Evolutionary conservation across 2,113 vertebrate genomes (phyloP).

Genomic region (Microcebus murinus): DNA sequence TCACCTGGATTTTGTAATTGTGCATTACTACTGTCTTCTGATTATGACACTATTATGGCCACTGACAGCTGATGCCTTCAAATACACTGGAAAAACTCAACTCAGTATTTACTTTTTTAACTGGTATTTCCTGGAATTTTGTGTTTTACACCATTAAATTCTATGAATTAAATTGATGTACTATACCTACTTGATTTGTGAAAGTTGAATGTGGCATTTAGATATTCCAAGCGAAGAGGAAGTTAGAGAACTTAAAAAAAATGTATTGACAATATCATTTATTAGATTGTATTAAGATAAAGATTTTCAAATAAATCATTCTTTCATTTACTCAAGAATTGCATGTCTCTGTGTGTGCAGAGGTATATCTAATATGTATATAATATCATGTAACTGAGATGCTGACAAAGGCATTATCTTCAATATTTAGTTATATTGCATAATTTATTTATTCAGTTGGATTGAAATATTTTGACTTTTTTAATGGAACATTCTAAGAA

Average conservation of each 20-base stretch:
- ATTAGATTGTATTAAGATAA: neutral
- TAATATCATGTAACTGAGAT: neutral
- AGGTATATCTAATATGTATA: neutral
- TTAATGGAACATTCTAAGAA: neutral
- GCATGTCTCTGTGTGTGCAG: neutral
- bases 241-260: neutral
- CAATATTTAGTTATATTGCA: neutral
- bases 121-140: neutral
- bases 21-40: neutral
- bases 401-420: neutral
- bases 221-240: neutral
- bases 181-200: neutral
- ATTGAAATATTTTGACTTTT: neutral
- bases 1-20: neutral
- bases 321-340: too few species aligned
- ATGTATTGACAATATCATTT: neutral
- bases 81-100: fast-evolving
- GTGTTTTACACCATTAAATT: neutral
- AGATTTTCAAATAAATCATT: neutral
- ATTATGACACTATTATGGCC: neutral
- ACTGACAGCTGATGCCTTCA: neutral
- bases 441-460: neutral
- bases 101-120: neutral
- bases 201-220: neutral
- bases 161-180: neutral